These are phyloP conservation scores for Drosophila recens DNA, from an alignment of 2,888 invertebrate genomes.

Conservation along the genomic window DNA sequence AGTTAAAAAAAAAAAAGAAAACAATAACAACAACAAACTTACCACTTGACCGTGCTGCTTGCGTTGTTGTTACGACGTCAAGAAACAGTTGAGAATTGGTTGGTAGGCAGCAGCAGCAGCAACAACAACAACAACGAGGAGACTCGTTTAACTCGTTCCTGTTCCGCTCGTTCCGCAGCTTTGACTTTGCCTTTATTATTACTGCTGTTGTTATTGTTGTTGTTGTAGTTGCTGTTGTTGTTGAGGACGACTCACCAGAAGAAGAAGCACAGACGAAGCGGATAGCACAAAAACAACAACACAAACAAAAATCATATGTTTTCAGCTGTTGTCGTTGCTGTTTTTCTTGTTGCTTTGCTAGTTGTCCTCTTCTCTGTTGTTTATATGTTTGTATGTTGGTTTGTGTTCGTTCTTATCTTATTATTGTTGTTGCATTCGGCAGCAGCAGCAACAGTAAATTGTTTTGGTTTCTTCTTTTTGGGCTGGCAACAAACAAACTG, in stretches of 20 bases:
- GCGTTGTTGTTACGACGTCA: constrained; percentile 63
- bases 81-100: constrained; percentile 64
- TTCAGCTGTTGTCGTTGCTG: constrained; percentile 64
- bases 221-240: constrained; percentile 19
- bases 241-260: constrained; percentile 10
- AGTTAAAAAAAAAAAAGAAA: constrained; percentile 27
- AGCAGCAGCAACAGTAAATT: constrained; percentile 70
- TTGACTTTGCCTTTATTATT: constrained; percentile 20
- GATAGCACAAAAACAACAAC: constrained; percentile 64
- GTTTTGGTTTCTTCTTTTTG: constrained; percentile 30
- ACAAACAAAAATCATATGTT: constrained; percentile 83
- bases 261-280: constrained; percentile 35
- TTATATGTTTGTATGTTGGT: constrained; percentile 17
- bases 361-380: constrained; percentile 31
- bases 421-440: constrained; percentile 63
- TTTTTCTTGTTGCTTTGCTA: constrained; percentile 32
- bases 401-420: constrained; percentile 23
- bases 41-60: constrained; percentile 68
- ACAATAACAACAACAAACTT: constrained; percentile 57
- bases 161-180: constrained; percentile 57
- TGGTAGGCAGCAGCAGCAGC: constrained; percentile 59
- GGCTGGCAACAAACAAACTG: constrained; percentile 66
- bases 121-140: constrained; percentile 46
- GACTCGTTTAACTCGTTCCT: constrained; percentile 54
- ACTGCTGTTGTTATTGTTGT: constrained; percentile 26